Conservation (phyloP, 2,113 vertebrate genomes). For the Probosciger aterrimus region DNA sequence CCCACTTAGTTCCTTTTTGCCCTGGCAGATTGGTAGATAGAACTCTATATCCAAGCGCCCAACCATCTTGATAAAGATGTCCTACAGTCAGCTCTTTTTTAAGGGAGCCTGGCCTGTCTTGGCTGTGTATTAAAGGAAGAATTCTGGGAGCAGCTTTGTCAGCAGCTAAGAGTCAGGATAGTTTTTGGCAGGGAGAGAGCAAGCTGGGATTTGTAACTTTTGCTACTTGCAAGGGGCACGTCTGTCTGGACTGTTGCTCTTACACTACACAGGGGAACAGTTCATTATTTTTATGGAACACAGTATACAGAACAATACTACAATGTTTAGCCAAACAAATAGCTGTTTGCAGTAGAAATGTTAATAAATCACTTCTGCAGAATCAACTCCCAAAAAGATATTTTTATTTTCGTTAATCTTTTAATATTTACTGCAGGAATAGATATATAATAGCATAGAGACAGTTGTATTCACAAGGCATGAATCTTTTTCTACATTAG, state of each 20-base stretch:
- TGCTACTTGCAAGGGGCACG: neutral
- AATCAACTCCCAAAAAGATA: neutral
- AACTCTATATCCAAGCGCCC: neutral
- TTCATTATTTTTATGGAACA: neutral
- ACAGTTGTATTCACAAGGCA: neutral
- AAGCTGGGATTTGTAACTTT: neutral
- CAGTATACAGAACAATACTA: neutral
- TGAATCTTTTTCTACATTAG: neutral
- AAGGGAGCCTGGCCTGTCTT: neutral
- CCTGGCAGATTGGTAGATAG: neutral
- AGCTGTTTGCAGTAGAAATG: neutral
- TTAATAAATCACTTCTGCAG: neutral
- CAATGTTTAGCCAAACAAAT: neutral
- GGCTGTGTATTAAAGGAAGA: neutral
- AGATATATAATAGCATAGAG: neutral
- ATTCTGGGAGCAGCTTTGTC: neutral
- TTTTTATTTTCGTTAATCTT: neutral
- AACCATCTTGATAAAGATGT: neutral
- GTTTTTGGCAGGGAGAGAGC: neutral
- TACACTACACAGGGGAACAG: neutral
- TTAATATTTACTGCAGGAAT: neutral
- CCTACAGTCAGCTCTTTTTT: neutral
- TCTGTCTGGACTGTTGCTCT: neutral
- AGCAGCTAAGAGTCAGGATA: neutral
- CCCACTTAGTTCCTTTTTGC: neutral